Conservation (phyloP, 2,113 vertebrate genomes). For the Corythornis cristatus region DNA sequence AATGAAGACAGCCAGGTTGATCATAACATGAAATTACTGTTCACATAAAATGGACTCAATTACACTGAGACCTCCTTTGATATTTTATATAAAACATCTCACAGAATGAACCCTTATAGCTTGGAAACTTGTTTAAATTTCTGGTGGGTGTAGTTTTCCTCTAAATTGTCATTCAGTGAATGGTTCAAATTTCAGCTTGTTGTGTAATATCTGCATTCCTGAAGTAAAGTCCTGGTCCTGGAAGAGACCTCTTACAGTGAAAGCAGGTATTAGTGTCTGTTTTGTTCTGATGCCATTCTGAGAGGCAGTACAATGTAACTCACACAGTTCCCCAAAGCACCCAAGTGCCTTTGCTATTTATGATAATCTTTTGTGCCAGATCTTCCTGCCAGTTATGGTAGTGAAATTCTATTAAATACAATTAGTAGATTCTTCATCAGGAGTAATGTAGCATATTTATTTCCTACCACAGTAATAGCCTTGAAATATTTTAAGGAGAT, state of each 20-base stretch:
- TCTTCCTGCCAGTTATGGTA: not conserved
- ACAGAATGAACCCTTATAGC: not conserved
- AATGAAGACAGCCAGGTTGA: not conserved
- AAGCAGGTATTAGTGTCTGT: not conserved
- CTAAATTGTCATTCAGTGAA: not conserved
- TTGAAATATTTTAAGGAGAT: not conserved
- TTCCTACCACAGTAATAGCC: not conserved
- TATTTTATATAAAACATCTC: not conserved
- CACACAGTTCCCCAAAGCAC: not conserved
- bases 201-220: not conserved
- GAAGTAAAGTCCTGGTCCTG: not conserved
- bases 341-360: not conserved
- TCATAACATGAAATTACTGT: slow-evolving; percentile 2
- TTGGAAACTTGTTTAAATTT: not conserved
- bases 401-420: not conserved
- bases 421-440: not conserved
- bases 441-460: not conserved
- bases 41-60: not conserved
- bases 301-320: not conserved
- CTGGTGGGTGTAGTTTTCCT: not conserved
- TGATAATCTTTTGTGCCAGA: not conserved
- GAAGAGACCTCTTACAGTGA: not conserved
- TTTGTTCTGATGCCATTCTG: not conserved
- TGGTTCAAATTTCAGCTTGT: not conserved
- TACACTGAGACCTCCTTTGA: not conserved